Conservation (phyloP, 2,888 invertebrate genomes). For the Balanococcus diminutus region DNA sequence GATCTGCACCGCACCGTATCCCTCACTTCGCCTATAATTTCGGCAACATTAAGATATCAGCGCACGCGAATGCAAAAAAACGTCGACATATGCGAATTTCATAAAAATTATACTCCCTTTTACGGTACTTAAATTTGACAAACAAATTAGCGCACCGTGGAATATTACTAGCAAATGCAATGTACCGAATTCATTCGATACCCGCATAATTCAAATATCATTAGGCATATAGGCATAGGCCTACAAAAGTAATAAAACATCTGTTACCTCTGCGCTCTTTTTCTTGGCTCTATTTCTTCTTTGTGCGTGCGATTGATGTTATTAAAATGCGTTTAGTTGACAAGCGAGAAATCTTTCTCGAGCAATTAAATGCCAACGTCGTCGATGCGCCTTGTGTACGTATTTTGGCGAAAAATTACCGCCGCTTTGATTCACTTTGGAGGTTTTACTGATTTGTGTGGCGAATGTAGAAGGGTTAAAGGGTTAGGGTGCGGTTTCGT, state of each 20-base stretch:
- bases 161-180: background rate
- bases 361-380: background rate
- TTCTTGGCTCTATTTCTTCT: slow-evolving; percentile 1
- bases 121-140: slow-evolving; percentile 21
- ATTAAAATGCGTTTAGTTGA: slow-evolving; percentile 41
- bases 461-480: background rate
- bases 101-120: slow-evolving; percentile 5
- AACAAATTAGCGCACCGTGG: slow-evolving; percentile 4
- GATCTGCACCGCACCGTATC: background rate
- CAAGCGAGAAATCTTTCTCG: slow-evolving; percentile 18
- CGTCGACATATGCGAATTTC: slow-evolving; percentile 16
- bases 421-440: background rate
- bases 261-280: slow-evolving; percentile 28
- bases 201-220: slow-evolving; percentile 42
- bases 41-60: background rate
- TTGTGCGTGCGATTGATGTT: background rate
- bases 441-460: background rate
- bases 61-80: background rate
- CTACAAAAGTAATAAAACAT: slow-evolving; percentile 44
- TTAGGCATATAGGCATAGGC: background rate
- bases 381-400: background rate
- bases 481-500: background rate
- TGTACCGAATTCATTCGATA: slow-evolving; percentile 29
- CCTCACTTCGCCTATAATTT: background rate
- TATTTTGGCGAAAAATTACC: background rate